phyloP scores from a whole-genome alignment of 2,113 vertebrate genomes.

The Micronisus gabar region DNA sequence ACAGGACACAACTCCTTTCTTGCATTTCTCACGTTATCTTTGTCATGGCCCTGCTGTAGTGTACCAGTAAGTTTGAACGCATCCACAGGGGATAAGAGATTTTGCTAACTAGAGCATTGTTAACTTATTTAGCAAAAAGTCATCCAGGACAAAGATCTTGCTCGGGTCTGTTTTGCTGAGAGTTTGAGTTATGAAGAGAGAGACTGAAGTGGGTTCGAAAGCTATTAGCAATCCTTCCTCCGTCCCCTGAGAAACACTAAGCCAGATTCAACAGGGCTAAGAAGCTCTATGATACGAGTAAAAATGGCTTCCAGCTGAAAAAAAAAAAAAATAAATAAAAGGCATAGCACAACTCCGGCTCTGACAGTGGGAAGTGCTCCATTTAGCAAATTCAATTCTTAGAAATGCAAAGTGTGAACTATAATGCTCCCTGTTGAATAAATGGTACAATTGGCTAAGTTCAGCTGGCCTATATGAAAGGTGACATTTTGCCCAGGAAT shows the following conservation, averaged over 20 bases:
- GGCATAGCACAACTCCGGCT: not conserved
- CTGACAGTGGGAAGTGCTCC: constrained; percentile 19
- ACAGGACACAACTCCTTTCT: not conserved
- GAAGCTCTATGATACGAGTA: not conserved
- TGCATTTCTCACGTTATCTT: not conserved
- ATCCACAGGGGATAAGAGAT: not conserved
- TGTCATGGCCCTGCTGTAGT: not conserved
- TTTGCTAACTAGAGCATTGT: constrained; percentile 47
- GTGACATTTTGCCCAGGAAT: not conserved
- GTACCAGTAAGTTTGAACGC: not conserved
- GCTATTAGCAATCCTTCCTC: constrained; percentile 1
- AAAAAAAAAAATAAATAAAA: not conserved
- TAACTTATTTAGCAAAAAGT: constrained; percentile 51
- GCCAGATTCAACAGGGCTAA: constrained; percentile 30
- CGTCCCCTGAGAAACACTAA: constrained; percentile 31
- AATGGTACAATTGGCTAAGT: accelerated
- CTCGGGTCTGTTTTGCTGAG: not conserved
- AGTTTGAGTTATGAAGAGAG: not conserved
- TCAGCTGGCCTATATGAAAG: not conserved
- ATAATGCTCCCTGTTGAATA: not conserved
- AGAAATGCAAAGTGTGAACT: constrained; percentile 21
- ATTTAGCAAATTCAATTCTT: constrained; percentile 27
- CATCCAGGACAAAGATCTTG: constrained; percentile 40
- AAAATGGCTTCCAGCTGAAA: constrained; percentile 23
- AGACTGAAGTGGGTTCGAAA: constrained; percentile 11